Evolutionary conservation across 2,888 invertebrate genomes (phyloP).

Genomic region (Priocnemis perturbator): DNA sequence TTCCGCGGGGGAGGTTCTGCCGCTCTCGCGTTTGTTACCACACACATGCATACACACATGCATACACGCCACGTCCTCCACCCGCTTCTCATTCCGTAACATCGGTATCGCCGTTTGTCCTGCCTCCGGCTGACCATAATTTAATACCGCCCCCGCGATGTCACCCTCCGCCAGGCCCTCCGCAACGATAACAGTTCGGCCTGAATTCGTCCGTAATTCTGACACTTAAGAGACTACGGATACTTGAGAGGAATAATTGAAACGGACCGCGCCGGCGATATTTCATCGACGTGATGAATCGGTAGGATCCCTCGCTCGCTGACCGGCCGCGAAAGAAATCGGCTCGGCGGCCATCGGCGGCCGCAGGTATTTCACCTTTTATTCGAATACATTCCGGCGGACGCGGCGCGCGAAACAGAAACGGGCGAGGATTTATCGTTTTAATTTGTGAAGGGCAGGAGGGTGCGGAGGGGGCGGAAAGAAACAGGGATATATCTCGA

Average conservation of each 20-base stretch:
- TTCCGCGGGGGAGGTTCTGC: conserved; percentile 53
- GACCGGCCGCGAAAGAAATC: no score
- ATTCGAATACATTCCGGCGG: conserved; percentile 5
- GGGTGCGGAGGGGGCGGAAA: conserved; percentile 36
- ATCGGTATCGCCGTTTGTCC: conserved; percentile 58
- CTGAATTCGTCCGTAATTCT: background rate
- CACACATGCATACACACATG: no score
- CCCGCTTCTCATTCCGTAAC: conserved; percentile 57
- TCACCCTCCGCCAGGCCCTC: conserved; percentile 16
- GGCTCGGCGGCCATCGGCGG: background rate
- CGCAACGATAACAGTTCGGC: conserved; percentile 56
- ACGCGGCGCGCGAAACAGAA: background rate
- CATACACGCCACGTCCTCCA: no score
- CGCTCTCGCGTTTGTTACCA: conserved; percentile 33
- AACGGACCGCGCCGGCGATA: no score
- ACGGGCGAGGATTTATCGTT: conserved; percentile 58
- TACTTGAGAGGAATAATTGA: no score
- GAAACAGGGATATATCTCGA: conserved; percentile 45
- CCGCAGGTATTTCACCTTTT: conserved; percentile 5
- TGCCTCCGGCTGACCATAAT: conserved; percentile 68
- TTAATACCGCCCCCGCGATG: conserved; percentile 62
- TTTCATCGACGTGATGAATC: no score
- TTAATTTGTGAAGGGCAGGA: conserved; percentile 60
- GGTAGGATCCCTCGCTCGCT: no score
- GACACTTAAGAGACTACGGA: no score